Conservation (phyloP, 2,113 vertebrate genomes). For the Rhynchomys soricoides region DNA sequence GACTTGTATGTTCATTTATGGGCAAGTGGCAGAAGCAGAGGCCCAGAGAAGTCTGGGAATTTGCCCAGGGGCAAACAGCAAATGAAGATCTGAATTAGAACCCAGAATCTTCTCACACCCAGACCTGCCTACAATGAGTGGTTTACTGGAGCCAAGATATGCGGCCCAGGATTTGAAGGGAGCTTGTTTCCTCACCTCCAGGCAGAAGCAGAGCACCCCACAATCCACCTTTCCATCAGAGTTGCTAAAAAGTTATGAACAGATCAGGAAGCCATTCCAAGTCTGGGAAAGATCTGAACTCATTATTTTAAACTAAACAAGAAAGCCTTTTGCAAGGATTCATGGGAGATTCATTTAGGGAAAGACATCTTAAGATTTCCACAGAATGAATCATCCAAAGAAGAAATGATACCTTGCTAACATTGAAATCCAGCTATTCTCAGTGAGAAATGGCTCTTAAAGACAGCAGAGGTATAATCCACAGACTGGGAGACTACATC, state of each 20-base stretch:
- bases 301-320: neutral
- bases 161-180: neutral
- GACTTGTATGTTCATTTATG: neutral
- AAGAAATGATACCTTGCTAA: neutral
- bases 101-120: neutral
- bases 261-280: neutral
- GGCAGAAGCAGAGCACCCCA: neutral
- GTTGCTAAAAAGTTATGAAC: neutral
- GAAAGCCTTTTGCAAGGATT: neutral
- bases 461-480: neutral
- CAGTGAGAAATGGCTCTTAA: neutral
- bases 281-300: neutral
- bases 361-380: neutral
- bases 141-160: neutral
- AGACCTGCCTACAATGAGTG: neutral
- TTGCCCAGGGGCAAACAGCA: neutral
- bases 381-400: neutral
- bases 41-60: neutral
- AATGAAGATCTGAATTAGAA: neutral
- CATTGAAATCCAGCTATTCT: neutral
- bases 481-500: neutral
- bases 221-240: neutral
- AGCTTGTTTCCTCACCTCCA: neutral
- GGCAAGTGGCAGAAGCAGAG: neutral
- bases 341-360: neutral